These are phyloP conservation scores for Serilophus lunatus DNA, from an alignment of 2,113 vertebrate species.

Conservation along the genomic window DNA sequence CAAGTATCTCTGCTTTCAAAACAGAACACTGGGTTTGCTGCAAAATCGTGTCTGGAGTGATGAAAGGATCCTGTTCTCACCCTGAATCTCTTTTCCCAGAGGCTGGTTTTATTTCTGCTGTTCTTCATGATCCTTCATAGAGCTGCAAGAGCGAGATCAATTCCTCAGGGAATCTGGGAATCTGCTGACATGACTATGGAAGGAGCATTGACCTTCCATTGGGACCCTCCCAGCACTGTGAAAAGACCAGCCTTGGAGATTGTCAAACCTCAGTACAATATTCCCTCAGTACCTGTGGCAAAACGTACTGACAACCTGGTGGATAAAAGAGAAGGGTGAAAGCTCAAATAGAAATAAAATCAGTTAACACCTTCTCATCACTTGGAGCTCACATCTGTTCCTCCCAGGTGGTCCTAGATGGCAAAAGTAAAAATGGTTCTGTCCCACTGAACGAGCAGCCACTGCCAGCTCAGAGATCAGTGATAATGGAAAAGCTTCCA, in stretches of 20 bases:
- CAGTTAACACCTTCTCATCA: not conserved
- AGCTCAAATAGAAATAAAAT: not conserved
- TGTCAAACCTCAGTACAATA: not conserved
- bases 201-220: not conserved
- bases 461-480: not conserved
- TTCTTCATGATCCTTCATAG: not conserved
- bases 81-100: not conserved
- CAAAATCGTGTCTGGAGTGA: not conserved
- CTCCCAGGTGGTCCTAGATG: not conserved
- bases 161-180: not conserved
- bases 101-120: not conserved
- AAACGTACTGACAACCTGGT: not conserved
- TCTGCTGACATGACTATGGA: not conserved
- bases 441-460: not conserved
- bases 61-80: not conserved
- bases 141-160: fast-evolving
- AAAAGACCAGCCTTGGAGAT: not conserved
- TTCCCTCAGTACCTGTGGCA: not conserved
- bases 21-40: not conserved
- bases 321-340: not conserved
- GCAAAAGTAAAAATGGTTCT: not conserved
- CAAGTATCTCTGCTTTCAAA: conserved; percentile 16
- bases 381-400: not conserved
- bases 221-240: not conserved
- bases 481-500: not conserved